Evolutionary conservation across 2,888 invertebrate genomes (phyloP).

Genomic region (Clanis bilineata): DNA sequence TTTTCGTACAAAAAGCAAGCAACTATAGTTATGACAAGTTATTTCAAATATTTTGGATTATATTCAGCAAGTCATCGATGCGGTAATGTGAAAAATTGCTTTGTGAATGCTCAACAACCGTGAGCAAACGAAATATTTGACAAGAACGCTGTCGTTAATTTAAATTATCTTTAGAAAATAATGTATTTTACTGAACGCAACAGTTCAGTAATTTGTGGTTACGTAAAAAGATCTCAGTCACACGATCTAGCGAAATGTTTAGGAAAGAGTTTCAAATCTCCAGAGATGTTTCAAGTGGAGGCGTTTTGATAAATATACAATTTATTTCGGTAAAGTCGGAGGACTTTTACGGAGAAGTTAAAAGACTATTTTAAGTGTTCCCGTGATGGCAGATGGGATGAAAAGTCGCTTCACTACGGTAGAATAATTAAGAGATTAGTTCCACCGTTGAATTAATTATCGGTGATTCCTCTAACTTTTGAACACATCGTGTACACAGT

Average conservation of each 20-base stretch:
- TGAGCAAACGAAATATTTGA: neutral
- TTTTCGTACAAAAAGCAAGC: slow-evolving; percentile 23
- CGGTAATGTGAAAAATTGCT: slow-evolving; percentile 50
- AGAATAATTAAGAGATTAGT: slow-evolving; percentile 58
- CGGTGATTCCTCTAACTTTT: slow-evolving; percentile 40
- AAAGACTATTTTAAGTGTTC: slow-evolving; percentile 51
- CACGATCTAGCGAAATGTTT: neutral
- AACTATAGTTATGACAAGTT: slow-evolving; percentile 21
- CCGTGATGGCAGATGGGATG: slow-evolving; percentile 40
- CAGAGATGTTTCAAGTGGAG: neutral
- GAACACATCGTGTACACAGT: slow-evolving; percentile 22
- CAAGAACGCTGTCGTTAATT: neutral
- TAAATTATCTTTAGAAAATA: neutral
- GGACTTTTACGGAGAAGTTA: slow-evolving; percentile 49
- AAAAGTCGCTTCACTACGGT: slow-evolving; percentile 41
- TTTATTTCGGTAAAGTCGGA: slow-evolving; percentile 46
- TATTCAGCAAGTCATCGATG: slow-evolving; percentile 54
- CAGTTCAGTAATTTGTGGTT: neutral
- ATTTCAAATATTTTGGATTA: slow-evolving; percentile 21
- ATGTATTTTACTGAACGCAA: neutral
- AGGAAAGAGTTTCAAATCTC: neutral
- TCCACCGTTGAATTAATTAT: slow-evolving; percentile 47
- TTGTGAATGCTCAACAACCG: slow-evolving; percentile 35
- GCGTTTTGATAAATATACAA: slow-evolving; percentile 10
- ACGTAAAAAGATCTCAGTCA: neutral